phyloP scores from a whole-genome alignment of 2,888 invertebrate species.

The Agonum fuliginosum region DNA sequence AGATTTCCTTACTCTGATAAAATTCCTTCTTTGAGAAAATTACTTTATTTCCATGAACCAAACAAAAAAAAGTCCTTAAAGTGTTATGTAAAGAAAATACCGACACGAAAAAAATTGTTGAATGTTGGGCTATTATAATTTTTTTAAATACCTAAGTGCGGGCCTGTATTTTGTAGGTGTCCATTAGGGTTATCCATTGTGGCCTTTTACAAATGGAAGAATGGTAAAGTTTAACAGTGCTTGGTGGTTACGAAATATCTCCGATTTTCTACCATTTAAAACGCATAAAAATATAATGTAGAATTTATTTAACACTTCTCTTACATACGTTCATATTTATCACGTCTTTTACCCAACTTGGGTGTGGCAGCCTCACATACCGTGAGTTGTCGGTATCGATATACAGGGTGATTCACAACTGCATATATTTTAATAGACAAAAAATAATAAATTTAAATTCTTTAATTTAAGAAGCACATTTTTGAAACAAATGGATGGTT shows the following conservation, averaged over 20 bases:
- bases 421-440: too few species aligned
- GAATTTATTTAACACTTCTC: too few species aligned
- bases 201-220: conserved; percentile 16
- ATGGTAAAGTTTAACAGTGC: neutral
- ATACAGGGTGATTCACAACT: too few species aligned
- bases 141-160: conserved; percentile 25
- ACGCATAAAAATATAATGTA: neutral
- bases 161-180: conserved; percentile 31
- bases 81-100: conserved; percentile 13
- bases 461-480: too few species aligned
- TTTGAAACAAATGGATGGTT: too few species aligned
- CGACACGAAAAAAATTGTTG: neutral
- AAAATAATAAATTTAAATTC: too few species aligned
- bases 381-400: too few species aligned
- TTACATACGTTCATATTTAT: too few species aligned
- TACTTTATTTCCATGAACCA: conserved; percentile 30
- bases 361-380: too few species aligned
- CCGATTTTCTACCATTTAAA: conserved; percentile 7
- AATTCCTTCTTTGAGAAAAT: conserved; percentile 41
- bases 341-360: too few species aligned
- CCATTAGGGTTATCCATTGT: conserved; percentile 47
- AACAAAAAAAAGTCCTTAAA: conserved; percentile 15
- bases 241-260: neutral
- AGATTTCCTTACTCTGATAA: conserved; percentile 36
- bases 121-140: conserved; percentile 11